Conservation (phyloP, 2,797 vertebrate genomes). For the Melanotaenia parkinsoni region DNA sequence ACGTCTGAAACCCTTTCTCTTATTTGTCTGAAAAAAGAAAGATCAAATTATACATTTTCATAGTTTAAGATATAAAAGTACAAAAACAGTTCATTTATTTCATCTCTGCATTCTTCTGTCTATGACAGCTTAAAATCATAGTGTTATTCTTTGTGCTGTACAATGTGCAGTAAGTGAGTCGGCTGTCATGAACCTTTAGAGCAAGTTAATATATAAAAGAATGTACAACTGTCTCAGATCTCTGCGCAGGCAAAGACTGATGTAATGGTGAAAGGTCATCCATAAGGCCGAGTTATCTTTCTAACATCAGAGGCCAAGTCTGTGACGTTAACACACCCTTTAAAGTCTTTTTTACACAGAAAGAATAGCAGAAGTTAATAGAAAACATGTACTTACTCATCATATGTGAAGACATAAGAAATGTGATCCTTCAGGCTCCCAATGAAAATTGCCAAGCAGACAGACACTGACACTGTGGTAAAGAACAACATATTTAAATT, state of each 20-base stretch:
- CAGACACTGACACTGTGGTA: slow-evolving; percentile 66
- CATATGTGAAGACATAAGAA: slow-evolving; percentile 85
- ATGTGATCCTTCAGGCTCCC: slow-evolving; percentile 79
- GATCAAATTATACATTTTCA: not conserved
- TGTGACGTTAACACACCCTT: not conserved
- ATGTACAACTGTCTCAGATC: not conserved
- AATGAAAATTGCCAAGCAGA: slow-evolving; percentile 70
- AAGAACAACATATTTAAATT: slow-evolving; percentile 5
- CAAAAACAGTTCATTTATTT: not conserved
- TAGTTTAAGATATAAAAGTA: too few species aligned
- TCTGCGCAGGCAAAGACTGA: not conserved
- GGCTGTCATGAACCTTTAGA: not conserved
- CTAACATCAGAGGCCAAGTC: not conserved
- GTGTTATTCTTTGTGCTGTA: too few species aligned
- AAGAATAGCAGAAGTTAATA: not conserved
- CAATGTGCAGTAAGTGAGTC: not conserved
- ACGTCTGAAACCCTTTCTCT: slow-evolving; percentile 81
- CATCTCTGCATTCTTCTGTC: not conserved
- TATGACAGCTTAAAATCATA: not conserved
- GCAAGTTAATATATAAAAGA: slow-evolving; percentile 44
- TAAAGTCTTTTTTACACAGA: not conserved
- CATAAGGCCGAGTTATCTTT: not conserved
- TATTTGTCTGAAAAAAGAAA: slow-evolving; percentile 82
- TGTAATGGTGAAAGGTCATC: slow-evolving; percentile 28
- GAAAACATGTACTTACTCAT: slow-evolving; percentile 84